Evolutionary conservation across 2,888 invertebrate genomes (phyloP).

Genomic region (Deilephila elpenor): DNA sequence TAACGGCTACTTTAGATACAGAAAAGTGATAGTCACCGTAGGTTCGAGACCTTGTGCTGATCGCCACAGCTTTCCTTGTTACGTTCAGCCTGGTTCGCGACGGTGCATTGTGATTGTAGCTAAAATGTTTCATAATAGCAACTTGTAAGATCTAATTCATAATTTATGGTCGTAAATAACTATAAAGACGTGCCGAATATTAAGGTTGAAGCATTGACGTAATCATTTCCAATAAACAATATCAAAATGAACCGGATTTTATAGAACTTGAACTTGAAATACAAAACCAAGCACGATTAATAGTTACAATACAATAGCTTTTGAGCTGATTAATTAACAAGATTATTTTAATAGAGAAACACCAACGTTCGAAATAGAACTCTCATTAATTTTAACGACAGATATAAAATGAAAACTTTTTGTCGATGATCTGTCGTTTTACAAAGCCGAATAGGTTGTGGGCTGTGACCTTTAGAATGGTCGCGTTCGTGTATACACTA

Average conservation of each 20-base stretch:
- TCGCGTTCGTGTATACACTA: background rate
- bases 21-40: conserved; percentile 69
- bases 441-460: background rate
- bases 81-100: conserved; percentile 3
- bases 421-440: background rate
- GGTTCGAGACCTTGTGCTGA: conserved; percentile 54
- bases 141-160: background rate
- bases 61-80: conserved; percentile 46
- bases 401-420: background rate
- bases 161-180: background rate
- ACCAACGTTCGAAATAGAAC: background rate
- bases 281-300: too few relatives aligned
- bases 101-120: background rate
- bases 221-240: too few relatives aligned
- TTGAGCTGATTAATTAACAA: background rate
- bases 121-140: background rate
- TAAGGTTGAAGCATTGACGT: too few relatives aligned
- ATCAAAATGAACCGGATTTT: too few relatives aligned
- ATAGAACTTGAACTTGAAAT: too few relatives aligned
- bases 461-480: conserved; percentile 8
- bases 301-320: too few relatives aligned
- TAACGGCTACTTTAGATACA: conserved; percentile 56
- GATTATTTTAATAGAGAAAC: background rate
- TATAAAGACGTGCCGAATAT: too few relatives aligned
- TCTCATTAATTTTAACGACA: conserved; percentile 2